phyloP scores from a whole-genome alignment of 2,797 vertebrate species.

The Arremon brunneinucha region DNA sequence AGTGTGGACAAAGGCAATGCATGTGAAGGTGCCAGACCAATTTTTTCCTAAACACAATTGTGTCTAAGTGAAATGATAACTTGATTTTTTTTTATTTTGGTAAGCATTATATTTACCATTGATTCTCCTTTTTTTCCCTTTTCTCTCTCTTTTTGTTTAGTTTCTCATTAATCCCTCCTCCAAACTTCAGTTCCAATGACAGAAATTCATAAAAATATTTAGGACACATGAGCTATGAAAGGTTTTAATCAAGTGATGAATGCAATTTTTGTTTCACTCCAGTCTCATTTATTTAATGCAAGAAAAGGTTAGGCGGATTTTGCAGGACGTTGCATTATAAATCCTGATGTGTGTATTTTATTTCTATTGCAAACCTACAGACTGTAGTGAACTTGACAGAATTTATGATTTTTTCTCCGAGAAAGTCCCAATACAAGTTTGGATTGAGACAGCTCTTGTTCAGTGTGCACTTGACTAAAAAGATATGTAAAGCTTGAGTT shows the following conservation, averaged over 20 bases:
- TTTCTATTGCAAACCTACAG: background rate
- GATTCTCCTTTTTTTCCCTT: background rate
- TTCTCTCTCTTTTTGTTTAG: background rate
- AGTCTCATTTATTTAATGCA: background rate
- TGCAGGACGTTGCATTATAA: background rate
- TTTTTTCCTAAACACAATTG: background rate
- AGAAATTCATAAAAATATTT: background rate
- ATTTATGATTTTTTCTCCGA: background rate
- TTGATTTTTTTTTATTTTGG: background rate
- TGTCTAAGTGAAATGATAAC: background rate
- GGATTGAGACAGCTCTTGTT: background rate
- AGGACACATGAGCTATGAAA: background rate
- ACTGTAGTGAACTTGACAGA: background rate
- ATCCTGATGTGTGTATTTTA: background rate
- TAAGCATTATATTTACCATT: background rate
- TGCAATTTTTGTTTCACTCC: background rate
- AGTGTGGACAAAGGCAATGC: background rate
- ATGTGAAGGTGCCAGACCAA: background rate
- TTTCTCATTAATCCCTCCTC: background rate
- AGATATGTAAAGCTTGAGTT: background rate
- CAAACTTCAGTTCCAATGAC: background rate
- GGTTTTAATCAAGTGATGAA: slow-evolving; percentile 1
- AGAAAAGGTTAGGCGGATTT: slow-evolving; percentile 8
- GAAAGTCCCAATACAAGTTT: background rate
- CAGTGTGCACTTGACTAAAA: background rate